A percentile compares a stretch with the other conserved stretches of the same genome.
phyloP scores from a whole-genome alignment of 2,888 invertebrate species.

The Ditula angustiorana region DNA sequence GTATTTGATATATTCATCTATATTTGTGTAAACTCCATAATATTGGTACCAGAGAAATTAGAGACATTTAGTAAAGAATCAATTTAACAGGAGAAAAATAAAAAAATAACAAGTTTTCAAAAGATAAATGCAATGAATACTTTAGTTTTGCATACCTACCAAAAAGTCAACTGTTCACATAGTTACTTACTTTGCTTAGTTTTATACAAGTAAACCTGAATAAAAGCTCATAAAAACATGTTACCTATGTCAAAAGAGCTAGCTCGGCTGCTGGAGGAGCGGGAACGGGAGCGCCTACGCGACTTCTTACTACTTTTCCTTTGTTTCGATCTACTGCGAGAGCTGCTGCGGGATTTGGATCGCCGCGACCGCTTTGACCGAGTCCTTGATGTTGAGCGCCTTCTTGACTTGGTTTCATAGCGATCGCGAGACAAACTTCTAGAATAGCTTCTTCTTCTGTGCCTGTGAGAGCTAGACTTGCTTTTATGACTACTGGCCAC shows the following conservation, averaged over 20 bases:
- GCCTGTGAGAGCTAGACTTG: constrained; percentile 68
- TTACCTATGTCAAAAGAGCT: constrained; percentile 75
- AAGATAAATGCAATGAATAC: no score
- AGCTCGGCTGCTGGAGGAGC: constrained; percentile 64
- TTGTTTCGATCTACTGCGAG: constrained; percentile 65
- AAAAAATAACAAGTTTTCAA: no score
- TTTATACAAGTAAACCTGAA: no score
- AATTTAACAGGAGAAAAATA: no score
- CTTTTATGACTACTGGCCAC: constrained; percentile 67
- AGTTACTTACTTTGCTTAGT: no score
- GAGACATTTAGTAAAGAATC: no score
- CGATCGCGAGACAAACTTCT: constrained; percentile 75
- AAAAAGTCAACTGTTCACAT: no score
- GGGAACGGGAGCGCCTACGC: constrained; percentile 63
- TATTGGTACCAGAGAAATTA: no score
- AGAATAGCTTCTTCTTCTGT: constrained; percentile 70
- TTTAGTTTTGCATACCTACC: no score
- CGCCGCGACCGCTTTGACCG: constrained; percentile 59
- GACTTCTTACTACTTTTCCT: constrained; percentile 64
- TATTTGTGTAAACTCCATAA: no score
- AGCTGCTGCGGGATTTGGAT: constrained; percentile 68
- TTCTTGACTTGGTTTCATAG: constrained; percentile 69
- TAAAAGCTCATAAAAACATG: constrained; percentile 11
- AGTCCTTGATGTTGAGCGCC: constrained; percentile 67
- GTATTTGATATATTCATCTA: no score